Conservation (phyloP, 1,140 invertebrate genomes). For the Drosophila sechellia region DNA sequence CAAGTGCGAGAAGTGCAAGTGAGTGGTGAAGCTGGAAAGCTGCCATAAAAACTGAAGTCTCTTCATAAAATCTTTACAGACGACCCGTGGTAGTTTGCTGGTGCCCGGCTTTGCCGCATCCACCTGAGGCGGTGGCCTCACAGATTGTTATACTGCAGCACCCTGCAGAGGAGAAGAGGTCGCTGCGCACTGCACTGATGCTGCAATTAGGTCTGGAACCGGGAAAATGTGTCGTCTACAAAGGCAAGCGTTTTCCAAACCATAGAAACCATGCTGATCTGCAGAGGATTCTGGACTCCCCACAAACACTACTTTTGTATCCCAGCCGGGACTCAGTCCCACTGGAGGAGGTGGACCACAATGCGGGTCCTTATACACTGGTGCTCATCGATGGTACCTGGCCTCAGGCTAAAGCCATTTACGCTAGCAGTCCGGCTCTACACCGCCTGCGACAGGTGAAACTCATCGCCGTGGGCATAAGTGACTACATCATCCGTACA, state of each 20-base stretch:
- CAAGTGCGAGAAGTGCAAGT: slow-evolving; percentile 90
- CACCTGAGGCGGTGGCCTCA: slow-evolving; percentile 88
- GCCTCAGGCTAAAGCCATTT: slow-evolving; percentile 96
- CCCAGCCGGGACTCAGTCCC: slow-evolving; percentile 89
- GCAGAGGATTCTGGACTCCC: slow-evolving; percentile 87
- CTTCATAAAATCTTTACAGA: slow-evolving; percentile 85
- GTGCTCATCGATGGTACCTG: slow-evolving; percentile 97
- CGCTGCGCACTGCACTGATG: slow-evolving; percentile 95
- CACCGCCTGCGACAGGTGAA: slow-evolving; percentile 90
- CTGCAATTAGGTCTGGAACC: slow-evolving; percentile 89
- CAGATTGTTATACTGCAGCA: slow-evolving; percentile 94
- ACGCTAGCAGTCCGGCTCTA: slow-evolving; percentile 89
- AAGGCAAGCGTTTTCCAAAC: slow-evolving; percentile 93
- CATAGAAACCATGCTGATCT: slow-evolving; percentile 88
- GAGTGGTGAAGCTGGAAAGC: slow-evolving; percentile 75
- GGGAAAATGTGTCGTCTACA: slow-evolving; percentile 91
- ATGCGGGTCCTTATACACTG: slow-evolving; percentile 89
- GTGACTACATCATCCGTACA: slow-evolving; percentile 96
- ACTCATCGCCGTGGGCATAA: slow-evolving; percentile 88
- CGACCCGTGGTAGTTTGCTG: slow-evolving; percentile 95
- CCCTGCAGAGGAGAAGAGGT: slow-evolving; percentile 95
- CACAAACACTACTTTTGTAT: slow-evolving; percentile 92
- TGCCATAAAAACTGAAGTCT: neutral
- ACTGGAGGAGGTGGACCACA: slow-evolving; percentile 85
- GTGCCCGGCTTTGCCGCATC: slow-evolving; percentile 91